Evolutionary conservation across 37 sponge, comb jelly and placozoan genomes (phyloP).

Genomic region (Diacarnus erythraeanus): DNA sequence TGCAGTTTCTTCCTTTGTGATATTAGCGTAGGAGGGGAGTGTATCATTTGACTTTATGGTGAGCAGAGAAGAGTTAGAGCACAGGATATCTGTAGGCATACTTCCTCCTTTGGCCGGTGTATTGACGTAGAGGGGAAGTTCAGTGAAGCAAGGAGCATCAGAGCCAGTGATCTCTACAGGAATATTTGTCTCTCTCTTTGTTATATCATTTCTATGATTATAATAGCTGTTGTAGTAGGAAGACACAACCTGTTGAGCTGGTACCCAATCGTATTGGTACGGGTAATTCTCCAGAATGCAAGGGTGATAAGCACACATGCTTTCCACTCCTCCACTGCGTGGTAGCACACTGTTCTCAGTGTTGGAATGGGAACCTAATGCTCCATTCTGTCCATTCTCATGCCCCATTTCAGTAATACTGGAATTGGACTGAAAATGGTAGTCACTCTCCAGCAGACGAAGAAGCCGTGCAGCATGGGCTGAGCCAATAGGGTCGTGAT

Average conservation of each 20-base stretch:
- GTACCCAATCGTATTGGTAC: background rate
- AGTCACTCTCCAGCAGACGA: conserved; percentile 8
- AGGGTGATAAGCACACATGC: background rate
- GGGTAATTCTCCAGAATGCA: background rate
- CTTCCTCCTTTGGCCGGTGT: background rate
- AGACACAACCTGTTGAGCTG: background rate
- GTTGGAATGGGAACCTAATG: background rate
- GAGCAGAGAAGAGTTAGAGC: background rate
- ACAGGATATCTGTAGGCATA: background rate
- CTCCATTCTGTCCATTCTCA: background rate
- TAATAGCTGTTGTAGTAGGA: conserved; percentile 5
- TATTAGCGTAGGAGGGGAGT: background rate
- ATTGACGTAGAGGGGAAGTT: background rate
- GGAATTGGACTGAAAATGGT: background rate
- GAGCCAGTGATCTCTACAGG: background rate
- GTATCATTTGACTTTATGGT: too few relatives aligned
- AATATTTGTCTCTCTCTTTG: too few relatives aligned
- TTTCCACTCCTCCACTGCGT: background rate
- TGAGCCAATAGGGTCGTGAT: background rate
- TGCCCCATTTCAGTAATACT: background rate
- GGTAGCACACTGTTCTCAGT: background rate
- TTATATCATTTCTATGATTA: background rate
- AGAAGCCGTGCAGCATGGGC: conserved; percentile 17
- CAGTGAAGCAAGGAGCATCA: background rate
- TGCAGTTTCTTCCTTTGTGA: background rate